Percentiles rank a stretch among this genome's conserved stretches.
phyloP scores from a whole-genome alignment of 2,113 vertebrate species.

The Ammodytes marinus region DNA sequence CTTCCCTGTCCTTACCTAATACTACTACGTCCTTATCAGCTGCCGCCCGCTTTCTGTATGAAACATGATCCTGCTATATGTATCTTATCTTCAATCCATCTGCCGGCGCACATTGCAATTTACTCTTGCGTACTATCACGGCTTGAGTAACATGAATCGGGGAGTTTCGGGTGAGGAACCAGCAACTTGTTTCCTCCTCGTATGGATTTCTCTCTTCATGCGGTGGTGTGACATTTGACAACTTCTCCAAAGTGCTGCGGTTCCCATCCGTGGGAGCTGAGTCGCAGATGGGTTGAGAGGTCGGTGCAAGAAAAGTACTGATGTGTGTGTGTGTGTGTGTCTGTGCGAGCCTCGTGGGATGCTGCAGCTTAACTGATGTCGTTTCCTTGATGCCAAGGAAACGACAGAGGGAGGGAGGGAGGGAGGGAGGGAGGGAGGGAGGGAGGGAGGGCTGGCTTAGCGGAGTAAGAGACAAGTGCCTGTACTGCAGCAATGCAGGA shows the following conservation, averaged over 20 bases:
- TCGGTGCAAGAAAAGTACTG: slow-evolving; percentile 34
- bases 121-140: neutral
- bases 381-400: slow-evolving; percentile 52
- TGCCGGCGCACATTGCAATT: neutral
- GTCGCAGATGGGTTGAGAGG: slow-evolving; percentile 64
- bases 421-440: slow-evolving; percentile 12
- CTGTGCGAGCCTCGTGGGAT: slow-evolving; percentile 54
- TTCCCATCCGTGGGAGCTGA: slow-evolving; percentile 48
- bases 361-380: slow-evolving; percentile 68
- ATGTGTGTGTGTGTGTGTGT: slow-evolving; percentile 19
- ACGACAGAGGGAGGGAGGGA: slow-evolving; percentile 21
- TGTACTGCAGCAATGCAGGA: slow-evolving; percentile 74
- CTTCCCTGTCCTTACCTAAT: neutral
- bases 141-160: neutral
- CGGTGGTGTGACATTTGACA: slow-evolving; percentile 59
- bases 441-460: slow-evolving; percentile 23
- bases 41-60: neutral
- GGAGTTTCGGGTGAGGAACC: neutral
- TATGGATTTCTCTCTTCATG: slow-evolving; percentile 40
- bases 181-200: neutral
- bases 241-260: slow-evolving; percentile 42
- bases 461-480: slow-evolving; percentile 55
- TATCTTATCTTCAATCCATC: neutral
- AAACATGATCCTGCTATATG: neutral
- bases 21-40: slow-evolving; percentile 22